phyloP scores from a whole-genome alignment of 1,140 invertebrate species.

The Bombus huntii region DNA sequence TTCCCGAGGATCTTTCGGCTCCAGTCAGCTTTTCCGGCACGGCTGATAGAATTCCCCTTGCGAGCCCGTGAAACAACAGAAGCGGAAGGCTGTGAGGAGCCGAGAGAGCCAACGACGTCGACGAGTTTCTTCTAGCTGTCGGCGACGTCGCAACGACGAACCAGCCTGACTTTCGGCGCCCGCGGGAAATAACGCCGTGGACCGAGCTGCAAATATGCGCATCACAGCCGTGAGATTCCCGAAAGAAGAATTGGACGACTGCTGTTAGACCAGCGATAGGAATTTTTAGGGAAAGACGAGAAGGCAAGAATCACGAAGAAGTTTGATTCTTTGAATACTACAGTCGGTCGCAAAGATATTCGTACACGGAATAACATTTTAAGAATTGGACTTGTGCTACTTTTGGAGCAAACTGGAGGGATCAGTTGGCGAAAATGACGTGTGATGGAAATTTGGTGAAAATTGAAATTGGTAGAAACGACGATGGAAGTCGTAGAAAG shows the following conservation, averaged over 20 bases:
- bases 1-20: constrained; percentile 54
- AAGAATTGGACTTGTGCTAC: too few species aligned
- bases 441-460: too few species aligned
- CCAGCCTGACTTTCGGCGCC: background rate
- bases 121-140: background rate
- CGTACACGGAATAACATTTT: too few species aligned
- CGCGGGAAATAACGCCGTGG: constrained; percentile 43
- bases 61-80: background rate
- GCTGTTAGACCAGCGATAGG: too few species aligned
- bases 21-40: background rate
- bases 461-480: too few species aligned
- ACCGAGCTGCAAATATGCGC: constrained; percentile 8
- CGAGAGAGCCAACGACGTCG: background rate
- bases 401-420: too few species aligned
- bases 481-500: too few species aligned
- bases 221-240: background rate
- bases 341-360: too few species aligned
- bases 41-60: constrained; percentile 46
- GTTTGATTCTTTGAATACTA: too few species aligned
- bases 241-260: background rate
- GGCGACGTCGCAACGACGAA: background rate
- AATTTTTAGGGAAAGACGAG: too few species aligned
- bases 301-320: too few species aligned
- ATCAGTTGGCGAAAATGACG: too few species aligned
- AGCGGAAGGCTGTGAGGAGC: background rate